phyloP scores from a whole-genome alignment of 2,888 invertebrate species.

The Trichopria drosophilae region DNA sequence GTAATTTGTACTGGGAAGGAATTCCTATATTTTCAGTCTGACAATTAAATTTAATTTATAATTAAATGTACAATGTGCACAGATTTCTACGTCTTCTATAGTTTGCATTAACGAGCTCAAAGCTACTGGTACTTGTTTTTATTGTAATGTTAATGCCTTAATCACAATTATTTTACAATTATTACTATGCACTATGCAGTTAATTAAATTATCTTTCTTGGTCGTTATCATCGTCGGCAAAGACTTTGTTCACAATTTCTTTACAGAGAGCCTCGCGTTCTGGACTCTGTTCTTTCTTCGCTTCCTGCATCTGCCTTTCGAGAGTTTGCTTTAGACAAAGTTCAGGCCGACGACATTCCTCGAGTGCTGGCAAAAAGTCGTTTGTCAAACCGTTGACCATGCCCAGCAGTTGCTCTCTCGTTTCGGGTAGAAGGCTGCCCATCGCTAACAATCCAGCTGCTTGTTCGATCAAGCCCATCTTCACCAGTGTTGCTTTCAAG shows the following conservation, averaged over 20 bases:
- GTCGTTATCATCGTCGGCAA: conserved; percentile 43
- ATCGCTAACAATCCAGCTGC: conserved; percentile 45
- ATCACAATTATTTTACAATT: too few species aligned
- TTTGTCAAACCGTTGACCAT: conserved; percentile 48
- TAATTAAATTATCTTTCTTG: conserved; percentile 48
- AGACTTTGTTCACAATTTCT: conserved; percentile 47
- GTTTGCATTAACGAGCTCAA: too few species aligned
- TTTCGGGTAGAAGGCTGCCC: conserved; percentile 43
- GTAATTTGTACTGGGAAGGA: too few species aligned
- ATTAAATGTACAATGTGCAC: too few species aligned
- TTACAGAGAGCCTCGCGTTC: conserved; percentile 49
- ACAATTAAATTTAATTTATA: too few species aligned
- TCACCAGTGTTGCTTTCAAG: conserved; percentile 47
- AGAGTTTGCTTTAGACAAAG: conserved; percentile 47
- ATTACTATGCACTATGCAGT: too few species aligned
- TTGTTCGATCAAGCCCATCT: conserved; percentile 56
- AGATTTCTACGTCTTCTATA: too few species aligned
- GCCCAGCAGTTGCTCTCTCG: conserved; percentile 51
- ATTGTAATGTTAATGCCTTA: too few species aligned
- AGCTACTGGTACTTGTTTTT: too few species aligned
- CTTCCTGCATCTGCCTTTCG: conserved; percentile 45
- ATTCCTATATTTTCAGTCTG: too few species aligned
- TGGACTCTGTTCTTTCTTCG: conserved; percentile 44
- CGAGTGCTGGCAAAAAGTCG: conserved; percentile 49
- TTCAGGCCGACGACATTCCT: conserved; percentile 50